Evolutionary conservation across 2,113 vertebrate genomes (phyloP).

Genomic region (Orcinus orca): DNA sequence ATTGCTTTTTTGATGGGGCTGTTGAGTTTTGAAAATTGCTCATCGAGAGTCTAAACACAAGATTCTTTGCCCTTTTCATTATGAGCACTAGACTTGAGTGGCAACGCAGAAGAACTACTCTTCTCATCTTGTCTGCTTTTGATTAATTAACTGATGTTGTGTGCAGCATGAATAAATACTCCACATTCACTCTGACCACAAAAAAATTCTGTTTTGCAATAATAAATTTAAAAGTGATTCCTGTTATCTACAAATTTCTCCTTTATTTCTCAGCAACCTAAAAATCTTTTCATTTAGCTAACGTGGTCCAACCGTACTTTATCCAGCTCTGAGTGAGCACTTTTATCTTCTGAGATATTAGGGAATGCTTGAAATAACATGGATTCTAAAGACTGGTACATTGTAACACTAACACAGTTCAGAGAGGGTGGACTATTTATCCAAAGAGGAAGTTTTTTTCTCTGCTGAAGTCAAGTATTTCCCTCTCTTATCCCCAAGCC

Average conservation of each 20-base stretch:
- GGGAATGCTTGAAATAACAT: background rate
- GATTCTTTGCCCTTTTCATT: slow-evolving; percentile 5
- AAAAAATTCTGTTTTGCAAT: background rate
- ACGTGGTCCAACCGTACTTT: background rate
- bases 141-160: slow-evolving; percentile 31
- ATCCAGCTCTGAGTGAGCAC: background rate
- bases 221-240: background rate
- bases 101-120: background rate
- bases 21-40: slow-evolving; percentile 2
- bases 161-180: background rate
- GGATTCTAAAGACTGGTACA: background rate
- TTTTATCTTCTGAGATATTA: background rate
- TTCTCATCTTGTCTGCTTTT: slow-evolving; percentile 25
- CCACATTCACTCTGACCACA: background rate
- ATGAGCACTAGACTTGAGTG: slow-evolving; percentile 23
- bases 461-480: background rate
- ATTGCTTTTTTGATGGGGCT: background rate
- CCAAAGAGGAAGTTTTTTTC: background rate
- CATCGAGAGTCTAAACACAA: background rate
- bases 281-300: slow-evolving; percentile 1
- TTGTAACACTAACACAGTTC: background rate
- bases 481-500: background rate
- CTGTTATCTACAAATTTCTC: background rate
- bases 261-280: background rate
- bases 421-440: background rate